Evolutionary conservation across 2,797 vertebrate genomes (phyloP).

Genomic region (Mormyrus proboscirostris): DNA sequence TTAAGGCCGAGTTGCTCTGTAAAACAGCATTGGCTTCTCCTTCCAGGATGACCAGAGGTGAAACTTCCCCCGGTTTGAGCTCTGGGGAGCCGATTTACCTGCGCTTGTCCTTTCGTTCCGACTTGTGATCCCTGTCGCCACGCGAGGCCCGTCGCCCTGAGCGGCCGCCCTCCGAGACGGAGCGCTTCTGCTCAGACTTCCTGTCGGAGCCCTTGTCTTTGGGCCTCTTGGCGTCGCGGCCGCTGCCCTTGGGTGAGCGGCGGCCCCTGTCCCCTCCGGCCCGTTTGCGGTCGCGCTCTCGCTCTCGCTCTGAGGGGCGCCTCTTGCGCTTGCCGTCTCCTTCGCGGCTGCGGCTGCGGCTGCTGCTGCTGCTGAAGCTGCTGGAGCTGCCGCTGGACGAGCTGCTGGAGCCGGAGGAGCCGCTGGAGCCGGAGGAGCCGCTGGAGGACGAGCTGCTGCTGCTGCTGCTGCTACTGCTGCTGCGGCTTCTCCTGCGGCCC

Average conservation of each 20-base stretch:
- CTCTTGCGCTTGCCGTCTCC: constrained; percentile 72
- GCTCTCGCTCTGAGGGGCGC: constrained; percentile 71
- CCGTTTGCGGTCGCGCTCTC: constrained; percentile 62
- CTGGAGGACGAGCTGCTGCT: constrained; percentile 71
- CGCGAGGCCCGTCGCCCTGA: constrained; percentile 79
- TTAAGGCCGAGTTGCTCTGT: not conserved
- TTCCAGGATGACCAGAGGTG: not conserved
- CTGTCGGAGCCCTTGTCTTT: constrained; percentile 68
- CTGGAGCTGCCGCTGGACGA: constrained; percentile 66
- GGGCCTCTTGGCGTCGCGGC: constrained; percentile 62
- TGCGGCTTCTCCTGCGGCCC: constrained; percentile 56
- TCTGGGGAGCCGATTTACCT: constrained; percentile 53
- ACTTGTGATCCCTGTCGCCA: constrained; percentile 88
- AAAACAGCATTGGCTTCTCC: not conserved
- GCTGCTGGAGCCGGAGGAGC: constrained; percentile 61
- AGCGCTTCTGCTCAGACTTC: constrained; percentile 72
- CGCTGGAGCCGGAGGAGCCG: constrained; percentile 72
- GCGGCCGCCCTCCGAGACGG: constrained; percentile 71
- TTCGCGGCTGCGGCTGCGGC: constrained; percentile 66
- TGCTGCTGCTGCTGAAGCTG: constrained; percentile 64
- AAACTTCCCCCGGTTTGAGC: not conserved
- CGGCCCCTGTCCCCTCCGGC: constrained; percentile 71
- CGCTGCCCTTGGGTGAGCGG: constrained; percentile 72
- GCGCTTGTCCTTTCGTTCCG: constrained; percentile 95
- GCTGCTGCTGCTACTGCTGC: constrained; percentile 57